Evolutionary conservation across 2,113 vertebrate species (phyloP).

Genomic region (Holacanthus passer): DNA sequence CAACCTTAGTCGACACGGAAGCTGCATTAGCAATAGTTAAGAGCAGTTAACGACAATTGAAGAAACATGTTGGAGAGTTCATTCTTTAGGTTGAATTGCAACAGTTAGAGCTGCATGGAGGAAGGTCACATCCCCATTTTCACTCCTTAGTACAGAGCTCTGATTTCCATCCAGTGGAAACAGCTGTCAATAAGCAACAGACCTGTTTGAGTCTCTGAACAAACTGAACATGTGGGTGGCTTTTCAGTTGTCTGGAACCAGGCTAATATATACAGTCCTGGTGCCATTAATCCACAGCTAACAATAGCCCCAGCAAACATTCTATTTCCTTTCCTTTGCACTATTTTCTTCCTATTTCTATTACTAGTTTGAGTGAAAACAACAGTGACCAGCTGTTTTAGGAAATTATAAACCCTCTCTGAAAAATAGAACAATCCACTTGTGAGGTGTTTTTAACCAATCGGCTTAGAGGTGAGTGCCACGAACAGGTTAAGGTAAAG

Average conservation of each 20-base stretch:
- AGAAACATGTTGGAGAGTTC: not conserved
- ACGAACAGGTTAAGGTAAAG: not conserved
- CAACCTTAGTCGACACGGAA: not conserved
- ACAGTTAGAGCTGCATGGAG: no score
- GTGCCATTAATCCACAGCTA: no score
- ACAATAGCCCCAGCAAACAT: no score
- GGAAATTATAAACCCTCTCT: no score
- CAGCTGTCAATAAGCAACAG: not conserved
- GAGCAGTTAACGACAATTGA: not conserved
- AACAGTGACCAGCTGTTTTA: not conserved
- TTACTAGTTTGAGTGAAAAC: not conserved
- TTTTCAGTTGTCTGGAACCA: no score
- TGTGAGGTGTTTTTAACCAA: not conserved
- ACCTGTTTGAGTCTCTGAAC: not conserved
- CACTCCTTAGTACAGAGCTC: not conserved
- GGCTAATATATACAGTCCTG: no score
- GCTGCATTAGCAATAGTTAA: not conserved
- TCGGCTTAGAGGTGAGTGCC: not conserved
- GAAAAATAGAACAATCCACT: not conserved
- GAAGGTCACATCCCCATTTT: not conserved
- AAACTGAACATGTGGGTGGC: not conserved
- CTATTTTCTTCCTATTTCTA: no score
- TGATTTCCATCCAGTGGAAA: not conserved
- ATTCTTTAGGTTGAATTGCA: no score
- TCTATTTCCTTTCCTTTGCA: no score